Evolutionary conservation across 2,797 vertebrate species (phyloP), one percentile per base, ranked within the genome.

Genomic region (Sphenodon punctatus): DNA sequence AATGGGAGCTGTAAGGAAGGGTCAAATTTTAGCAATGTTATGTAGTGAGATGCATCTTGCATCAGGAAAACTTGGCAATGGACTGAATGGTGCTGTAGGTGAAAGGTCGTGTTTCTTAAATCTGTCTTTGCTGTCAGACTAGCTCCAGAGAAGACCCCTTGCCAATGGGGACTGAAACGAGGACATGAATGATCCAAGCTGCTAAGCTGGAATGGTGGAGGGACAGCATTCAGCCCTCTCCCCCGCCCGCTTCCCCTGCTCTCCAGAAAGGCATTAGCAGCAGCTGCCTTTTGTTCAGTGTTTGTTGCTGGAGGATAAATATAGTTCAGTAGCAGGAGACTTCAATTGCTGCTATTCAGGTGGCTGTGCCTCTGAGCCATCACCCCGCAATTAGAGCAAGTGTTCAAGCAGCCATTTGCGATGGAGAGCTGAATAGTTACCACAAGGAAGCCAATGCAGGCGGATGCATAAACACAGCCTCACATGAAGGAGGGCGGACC

Each of bases 251-350:
- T 69, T 67, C 55, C 74, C 75, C 32, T 38, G 63, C 58, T 45
- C n/a, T 64, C 70, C 83, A 38, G 51, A 58, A 22, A 7, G 39
- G 60, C 25, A 42, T 69, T 45, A 81, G 83, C 90, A 87, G 67
- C 80, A 85, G 80, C n/a, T n/a, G n/a, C n/a, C 88, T 92, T 76
- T 93, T 93, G 88, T 93, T 78, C 75, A 84, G 79, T 90, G 88
- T 89, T 58, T 61, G 68, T 88, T 45, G 69, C 86, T 34, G 19
- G 15, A 9, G 13, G 75, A 87, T 94, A 93, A 92, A 91, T 90
- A 90, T 93, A 94, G 85, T 59, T 71, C 4, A 67, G 75, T 70
- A 60, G 85, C 61, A 80, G 60, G 82, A 84, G 86, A 60, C 78
- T 34, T 90, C 88, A 93, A 93, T 90, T 74, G 80, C 81, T 69